Conservation (phyloP, 1,140 invertebrate species). For the Melitaea cinxia region DNA sequence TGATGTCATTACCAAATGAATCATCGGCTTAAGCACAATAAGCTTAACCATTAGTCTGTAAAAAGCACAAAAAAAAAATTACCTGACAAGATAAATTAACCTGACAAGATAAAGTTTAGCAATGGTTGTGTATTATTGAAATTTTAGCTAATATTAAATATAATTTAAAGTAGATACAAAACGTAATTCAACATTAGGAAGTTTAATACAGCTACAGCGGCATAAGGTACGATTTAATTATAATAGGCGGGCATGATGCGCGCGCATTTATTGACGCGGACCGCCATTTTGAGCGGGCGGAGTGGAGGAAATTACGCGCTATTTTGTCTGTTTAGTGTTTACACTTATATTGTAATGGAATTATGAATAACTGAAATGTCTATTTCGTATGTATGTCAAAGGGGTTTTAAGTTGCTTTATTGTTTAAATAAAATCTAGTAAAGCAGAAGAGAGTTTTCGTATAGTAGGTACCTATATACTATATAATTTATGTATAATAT, state of each 20-base stretch:
- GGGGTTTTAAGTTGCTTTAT: background rate
- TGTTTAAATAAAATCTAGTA: no score
- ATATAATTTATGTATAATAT: no score
- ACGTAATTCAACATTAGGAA: slow-evolving; percentile 11
- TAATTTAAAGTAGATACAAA: background rate
- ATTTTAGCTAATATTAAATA: no score
- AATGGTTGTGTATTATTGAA: no score
- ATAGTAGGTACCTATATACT: background rate
- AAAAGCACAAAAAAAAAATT: no score
- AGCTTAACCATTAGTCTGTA: no score
- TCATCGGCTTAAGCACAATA: no score
- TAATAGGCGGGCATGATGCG: slow-evolving; percentile 32
- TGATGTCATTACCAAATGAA: no score
- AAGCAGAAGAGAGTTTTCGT: no score
- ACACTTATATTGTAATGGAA: background rate
- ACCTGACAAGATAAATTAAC: no score
- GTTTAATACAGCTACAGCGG: slow-evolving; percentile 23
- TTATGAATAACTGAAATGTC: background rate
- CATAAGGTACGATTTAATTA: slow-evolving; percentile 16
- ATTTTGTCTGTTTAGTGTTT: slow-evolving; percentile 21
- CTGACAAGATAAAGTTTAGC: no score
- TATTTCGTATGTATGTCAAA: slow-evolving; percentile 4
- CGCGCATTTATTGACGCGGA: slow-evolving; percentile 36
- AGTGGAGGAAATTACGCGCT: slow-evolving; percentile 31
- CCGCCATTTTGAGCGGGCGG: slow-evolving; percentile 32